A percentile compares a stretch with the other conserved stretches of the same genome.
These are phyloP conservation scores for Ornithoptera alexandrae DNA, from an alignment of 2,888 invertebrate species.

Conservation along the genomic window DNA sequence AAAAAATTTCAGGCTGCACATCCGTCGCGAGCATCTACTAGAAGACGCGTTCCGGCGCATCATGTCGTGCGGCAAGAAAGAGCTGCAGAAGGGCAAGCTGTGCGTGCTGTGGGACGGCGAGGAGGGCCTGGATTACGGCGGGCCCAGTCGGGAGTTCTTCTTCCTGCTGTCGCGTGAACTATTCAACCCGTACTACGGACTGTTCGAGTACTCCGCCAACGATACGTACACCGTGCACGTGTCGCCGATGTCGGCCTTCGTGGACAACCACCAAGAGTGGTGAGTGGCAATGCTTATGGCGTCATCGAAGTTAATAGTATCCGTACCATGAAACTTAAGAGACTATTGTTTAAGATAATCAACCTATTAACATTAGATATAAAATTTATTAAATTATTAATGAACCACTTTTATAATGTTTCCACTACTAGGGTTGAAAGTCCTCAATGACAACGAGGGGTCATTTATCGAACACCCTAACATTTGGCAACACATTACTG, in stretches of 20 bases:
- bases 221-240: conserved; percentile 98
- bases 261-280: conserved; percentile 98
- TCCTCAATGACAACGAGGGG: too few relatives aligned
- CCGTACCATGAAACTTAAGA: too few relatives aligned
- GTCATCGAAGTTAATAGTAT: too few relatives aligned
- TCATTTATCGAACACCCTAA: too few relatives aligned
- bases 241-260: conserved; percentile 97
- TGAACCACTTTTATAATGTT: too few relatives aligned
- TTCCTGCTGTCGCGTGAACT: conserved; percentile 97
- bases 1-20: conserved; percentile 85
- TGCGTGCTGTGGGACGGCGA: conserved; percentile 97
- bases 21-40: conserved; percentile 94
- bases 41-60: conserved; percentile 98
- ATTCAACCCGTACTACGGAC: conserved; percentile 98
- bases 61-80: conserved; percentile 97
- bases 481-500: too few relatives aligned
- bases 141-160: conserved; percentile 98
- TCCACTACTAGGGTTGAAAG: too few relatives aligned
- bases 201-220: conserved; percentile 98
- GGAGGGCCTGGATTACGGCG: conserved; percentile 98
- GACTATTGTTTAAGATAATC: too few relatives aligned
- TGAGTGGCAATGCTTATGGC: conserved; percentile 53
- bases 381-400: too few relatives aligned
- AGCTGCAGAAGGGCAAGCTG: conserved; percentile 95
- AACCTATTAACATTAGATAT: too few relatives aligned